Percentiles rank a stretch among this genome's conserved stretches.
These are phyloP conservation scores for Anarrhichthys ocellatus DNA, from an alignment of 2,113 vertebrate genomes.

Conservation along the genomic window DNA sequence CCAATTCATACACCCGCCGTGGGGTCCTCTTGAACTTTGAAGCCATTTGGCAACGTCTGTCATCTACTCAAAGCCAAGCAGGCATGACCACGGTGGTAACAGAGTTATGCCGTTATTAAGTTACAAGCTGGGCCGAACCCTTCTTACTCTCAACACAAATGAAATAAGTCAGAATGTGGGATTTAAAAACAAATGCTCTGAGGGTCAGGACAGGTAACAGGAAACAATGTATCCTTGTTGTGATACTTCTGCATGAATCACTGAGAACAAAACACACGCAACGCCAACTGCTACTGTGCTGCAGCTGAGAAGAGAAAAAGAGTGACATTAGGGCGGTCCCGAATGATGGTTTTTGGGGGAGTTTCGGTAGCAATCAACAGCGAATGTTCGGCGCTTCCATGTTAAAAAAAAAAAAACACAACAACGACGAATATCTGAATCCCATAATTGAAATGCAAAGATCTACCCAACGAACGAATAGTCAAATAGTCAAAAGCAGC, in stretches of 20 bases:
- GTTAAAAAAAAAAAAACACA: too few species aligned
- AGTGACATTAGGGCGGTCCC: too few species aligned
- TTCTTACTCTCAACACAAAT: neutral
- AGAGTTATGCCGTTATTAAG: neutral
- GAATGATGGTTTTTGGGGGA: too few species aligned
- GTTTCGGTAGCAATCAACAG: too few species aligned
- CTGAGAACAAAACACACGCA: neutral
- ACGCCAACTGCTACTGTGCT: neutral
- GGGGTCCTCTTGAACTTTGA: slow-evolving; percentile 40
- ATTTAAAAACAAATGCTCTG: neutral
- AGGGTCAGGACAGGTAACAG: neutral
- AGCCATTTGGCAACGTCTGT: slow-evolving; percentile 21
- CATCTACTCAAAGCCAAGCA: slow-evolving; percentile 27
- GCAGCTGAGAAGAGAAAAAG: neutral
- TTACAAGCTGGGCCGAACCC: neutral
- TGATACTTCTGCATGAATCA: neutral
- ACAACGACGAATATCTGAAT: neutral
- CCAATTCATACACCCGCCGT: neutral
- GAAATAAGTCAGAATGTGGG: neutral
- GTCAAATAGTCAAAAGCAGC: neutral
- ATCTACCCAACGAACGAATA: neutral
- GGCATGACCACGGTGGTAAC: neutral
- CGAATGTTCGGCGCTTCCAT: too few species aligned
- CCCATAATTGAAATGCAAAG: neutral
- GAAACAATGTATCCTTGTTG: neutral